These are phyloP conservation scores for Pipistrellus pygmaeus DNA, from an alignment of 2,797 vertebrate genomes.

Conservation along the genomic window DNA sequence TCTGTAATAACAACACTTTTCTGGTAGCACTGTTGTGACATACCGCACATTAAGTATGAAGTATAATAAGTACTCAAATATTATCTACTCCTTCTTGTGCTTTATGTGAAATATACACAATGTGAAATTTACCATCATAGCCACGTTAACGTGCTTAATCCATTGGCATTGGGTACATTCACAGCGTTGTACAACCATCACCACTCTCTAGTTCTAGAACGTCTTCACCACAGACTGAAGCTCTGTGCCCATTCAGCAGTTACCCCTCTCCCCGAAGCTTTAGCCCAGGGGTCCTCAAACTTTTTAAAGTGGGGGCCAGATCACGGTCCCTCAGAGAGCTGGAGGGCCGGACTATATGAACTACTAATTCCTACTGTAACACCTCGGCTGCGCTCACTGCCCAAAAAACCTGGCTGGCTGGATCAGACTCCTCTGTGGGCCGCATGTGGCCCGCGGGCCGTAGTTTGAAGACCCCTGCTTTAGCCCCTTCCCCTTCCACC, in stretches of 20 bases:
- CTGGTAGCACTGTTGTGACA: not conserved
- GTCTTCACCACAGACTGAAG: not conserved
- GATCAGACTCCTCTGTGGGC: too few relatives aligned
- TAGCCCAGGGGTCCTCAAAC: too few relatives aligned
- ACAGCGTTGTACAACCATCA: not conserved
- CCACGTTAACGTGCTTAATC: not conserved
- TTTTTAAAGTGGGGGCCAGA: too few relatives aligned
- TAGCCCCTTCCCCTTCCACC: not conserved
- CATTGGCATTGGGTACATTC: not conserved
- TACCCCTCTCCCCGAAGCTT: rapidly evolving
- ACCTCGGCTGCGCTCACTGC: too few relatives aligned
- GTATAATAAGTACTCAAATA: not conserved
- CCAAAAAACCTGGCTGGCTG: too few relatives aligned
- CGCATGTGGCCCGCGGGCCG: too few relatives aligned
- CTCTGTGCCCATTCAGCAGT: not conserved
- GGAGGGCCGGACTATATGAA: too few relatives aligned
- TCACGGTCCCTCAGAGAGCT: too few relatives aligned
- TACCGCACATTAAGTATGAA: too few relatives aligned
- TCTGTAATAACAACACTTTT: not conserved
- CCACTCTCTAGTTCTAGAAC: not conserved
- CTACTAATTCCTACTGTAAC: too few relatives aligned
- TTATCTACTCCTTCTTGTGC: not conserved
- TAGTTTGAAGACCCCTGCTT: too few relatives aligned
- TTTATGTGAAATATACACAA: not conserved
- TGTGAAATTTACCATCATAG: not conserved